Evolutionary conservation across 2,113 vertebrate species (phyloP), one percentile per base, ranked within the genome.

Genomic region (Elanoides forficatus): DNA sequence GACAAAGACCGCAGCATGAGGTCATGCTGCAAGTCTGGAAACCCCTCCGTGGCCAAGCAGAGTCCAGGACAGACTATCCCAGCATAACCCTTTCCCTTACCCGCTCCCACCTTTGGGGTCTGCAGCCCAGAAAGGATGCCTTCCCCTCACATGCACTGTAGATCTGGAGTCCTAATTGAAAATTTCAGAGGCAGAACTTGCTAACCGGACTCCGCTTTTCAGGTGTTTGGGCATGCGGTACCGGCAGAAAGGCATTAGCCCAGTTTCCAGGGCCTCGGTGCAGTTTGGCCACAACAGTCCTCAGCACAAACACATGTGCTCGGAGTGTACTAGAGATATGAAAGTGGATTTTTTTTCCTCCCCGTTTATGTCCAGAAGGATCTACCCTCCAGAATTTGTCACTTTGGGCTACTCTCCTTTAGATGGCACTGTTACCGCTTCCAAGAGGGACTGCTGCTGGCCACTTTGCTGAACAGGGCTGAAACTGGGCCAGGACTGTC

Each of bases 341-440:
- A 43, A 71, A 73, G 11, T 2, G 29, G 27, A 30, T 43, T 50
- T 65, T 52, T 47, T 68, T 29, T 10, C 2, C 2, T 58, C 42
- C 3, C 4, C 36, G 2, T 66, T 70, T 15, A 18, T 6, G 13
- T 18, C 30, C 3, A 1, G 23, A 26, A 68, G 13, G 40, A 75
- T 56, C 56, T 66, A 43, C 15, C 26, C 32, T 73, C 23, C 29
- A 38, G 20, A 43, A 36, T 72, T 26, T 36, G 65, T 84, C 88
- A 90, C 32, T 97, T 95, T 26, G 72, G 34, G 10, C 26, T 36
- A 8, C 8, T 52, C 23, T 34, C 97, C 98, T 96, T 83, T 97
- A 98, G 98, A 91, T 98, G 98, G 97, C 97, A 94, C 86, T 97
- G 70, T 92, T 94, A 91, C 21, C 91, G 32, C 79, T 95, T 81